These are phyloP conservation scores for Miniopterus natalensis DNA, from an alignment of 2,113 vertebrate genomes.

Conservation along the genomic window DNA sequence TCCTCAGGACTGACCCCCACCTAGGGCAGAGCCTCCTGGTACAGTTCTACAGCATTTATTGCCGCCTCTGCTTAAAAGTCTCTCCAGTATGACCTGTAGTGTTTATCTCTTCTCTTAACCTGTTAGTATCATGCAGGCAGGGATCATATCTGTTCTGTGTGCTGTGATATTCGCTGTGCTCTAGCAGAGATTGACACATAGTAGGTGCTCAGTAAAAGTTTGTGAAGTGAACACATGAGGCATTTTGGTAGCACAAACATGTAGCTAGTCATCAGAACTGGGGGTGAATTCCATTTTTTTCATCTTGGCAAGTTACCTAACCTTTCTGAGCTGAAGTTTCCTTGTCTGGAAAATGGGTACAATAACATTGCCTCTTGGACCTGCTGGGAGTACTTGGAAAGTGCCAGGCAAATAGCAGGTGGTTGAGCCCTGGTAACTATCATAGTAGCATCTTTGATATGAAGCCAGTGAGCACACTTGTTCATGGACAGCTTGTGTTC, in stretches of 20 bases:
- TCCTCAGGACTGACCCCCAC: background rate
- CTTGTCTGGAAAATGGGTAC: background rate
- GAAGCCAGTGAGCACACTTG: background rate
- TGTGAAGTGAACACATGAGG: background rate
- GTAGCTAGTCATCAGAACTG: background rate
- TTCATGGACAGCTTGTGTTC: conserved; percentile 8
- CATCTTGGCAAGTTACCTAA: background rate
- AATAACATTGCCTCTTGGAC: background rate
- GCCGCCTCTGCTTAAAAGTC: background rate
- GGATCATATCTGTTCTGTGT: background rate
- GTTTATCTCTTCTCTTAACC: background rate
- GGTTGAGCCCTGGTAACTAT: background rate
- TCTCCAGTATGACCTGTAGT: background rate
- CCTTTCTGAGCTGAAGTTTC: background rate
- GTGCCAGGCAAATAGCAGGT: conserved; percentile 14
- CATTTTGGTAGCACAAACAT: background rate
- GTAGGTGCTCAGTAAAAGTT: background rate
- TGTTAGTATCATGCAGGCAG: background rate
- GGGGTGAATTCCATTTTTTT: background rate
- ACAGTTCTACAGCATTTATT: background rate
- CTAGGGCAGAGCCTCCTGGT: background rate
- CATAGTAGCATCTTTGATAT: background rate
- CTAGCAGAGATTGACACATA: background rate
- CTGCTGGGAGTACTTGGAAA: background rate
- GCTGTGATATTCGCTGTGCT: background rate